phyloP scores from a whole-genome alignment of 2,113 vertebrate species.

The Xenopus tropicalis region UCB_Xtro_10.0 CM004444.2:97374001-97374500 shows the following conservation, averaged over 20 bases:
- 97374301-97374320: conserved; percentile 36
- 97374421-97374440: conserved; percentile 33
- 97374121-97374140: no score
- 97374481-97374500: background rate
- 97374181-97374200: conserved; percentile 6
- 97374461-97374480: background rate
- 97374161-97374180: conserved; percentile 6
- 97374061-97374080: no score
- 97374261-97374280: background rate
- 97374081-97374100: no score
- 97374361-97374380: conserved; percentile 35
- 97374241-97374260: conserved; percentile 5
- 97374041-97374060: no score
- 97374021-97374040: no score
- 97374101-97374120: no score
- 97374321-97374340: conserved; percentile 27
- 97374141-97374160: conserved; percentile 4
- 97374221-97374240: conserved; percentile 20
- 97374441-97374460: background rate
- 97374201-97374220: conserved; percentile 13
- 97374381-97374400: conserved; percentile 34
- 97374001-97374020: no score
- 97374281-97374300: conserved; percentile 12
- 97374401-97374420: conserved; percentile 36
- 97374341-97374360: conserved; percentile 32